Conservation (phyloP, 2,888 invertebrate species). For the Ceriagrion tenellum region DNA sequence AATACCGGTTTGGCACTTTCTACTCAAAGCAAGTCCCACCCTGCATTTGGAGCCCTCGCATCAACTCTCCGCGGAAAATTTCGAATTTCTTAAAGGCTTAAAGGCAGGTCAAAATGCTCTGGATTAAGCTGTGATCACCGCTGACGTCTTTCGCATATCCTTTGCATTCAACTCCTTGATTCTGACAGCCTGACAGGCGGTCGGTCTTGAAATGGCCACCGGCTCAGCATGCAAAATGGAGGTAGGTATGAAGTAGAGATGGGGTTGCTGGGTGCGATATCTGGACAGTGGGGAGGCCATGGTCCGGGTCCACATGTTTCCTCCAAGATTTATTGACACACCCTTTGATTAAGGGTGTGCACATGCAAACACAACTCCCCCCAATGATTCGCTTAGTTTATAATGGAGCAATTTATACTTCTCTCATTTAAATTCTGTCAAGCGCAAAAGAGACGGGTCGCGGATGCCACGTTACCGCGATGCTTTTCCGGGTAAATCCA, state of each 20-base stretch:
- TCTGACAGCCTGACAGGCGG: not conserved
- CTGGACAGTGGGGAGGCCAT: not conserved
- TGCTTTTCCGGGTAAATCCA: too few species aligned
- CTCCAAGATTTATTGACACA: not conserved
- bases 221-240: not conserved
- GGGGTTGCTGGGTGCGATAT: not conserved
- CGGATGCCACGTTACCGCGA: not conserved
- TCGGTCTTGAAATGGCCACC: not conserved
- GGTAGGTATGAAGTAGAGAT: too few species aligned
- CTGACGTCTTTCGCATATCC: not conserved
- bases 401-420: conserved; percentile 6
- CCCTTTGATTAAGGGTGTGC: too few species aligned
- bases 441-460: not conserved
- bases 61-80: not conserved
- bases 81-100: not conserved
- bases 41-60: not conserved
- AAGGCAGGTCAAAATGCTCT: not conserved
- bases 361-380: not conserved
- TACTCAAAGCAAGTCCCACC: not conserved
- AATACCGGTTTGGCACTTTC: not conserved
- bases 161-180: not conserved
- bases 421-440: not conserved
- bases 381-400: not conserved
- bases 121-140: not conserved
- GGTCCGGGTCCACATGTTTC: not conserved